Base-by-base conservation (phyloP, 2,888 invertebrate species). In the Dyspetes luteomarginatus region DNA sequence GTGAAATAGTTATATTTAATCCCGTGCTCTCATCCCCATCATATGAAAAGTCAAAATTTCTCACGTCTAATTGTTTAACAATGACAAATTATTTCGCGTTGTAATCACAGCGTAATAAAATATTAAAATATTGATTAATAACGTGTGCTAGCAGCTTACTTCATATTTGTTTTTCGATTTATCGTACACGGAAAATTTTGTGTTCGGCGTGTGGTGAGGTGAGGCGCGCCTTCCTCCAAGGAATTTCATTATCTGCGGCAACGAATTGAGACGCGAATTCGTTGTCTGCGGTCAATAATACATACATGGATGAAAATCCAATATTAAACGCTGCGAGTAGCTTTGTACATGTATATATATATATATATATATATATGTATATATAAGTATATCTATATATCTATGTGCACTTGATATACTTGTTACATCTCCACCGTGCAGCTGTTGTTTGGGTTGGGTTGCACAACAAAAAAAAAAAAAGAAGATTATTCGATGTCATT, bases 241-340 rank as follows among this genome's bases (percentile, higher is more conserved):
- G 7, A 56, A 43, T 17, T 26, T 71, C 74, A 50, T 83, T 78
- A 74, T 84, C 82, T n/a, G n/a, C n/a, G n/a, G n/a, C n/a, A n/a
- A n/a, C n/a, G n/a, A n/a, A n/a, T n/a, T n/a, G n/a, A n/a, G n/a
- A n/a, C n/a, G n/a, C n/a, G n/a, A n/a, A n/a, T n/a, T 71, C 74
- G 55, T 83, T 78, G 72, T 84, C 82, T 69, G 81, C 74, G 83
- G 81, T 82, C 78, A 64, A 84, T 84, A n/a, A n/a, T n/a, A n/a
- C n/a, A n/a, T n/a, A n/a, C n/a, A n/a, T n/a, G n/a, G n/a, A n/a
- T n/a, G n/a, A n/a, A n/a, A n/a, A n/a, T n/a, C n/a, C n/a, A n/a
- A 36, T 12, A 12, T 36, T 36, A 36, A 36, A 12, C 12, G 12
- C 9, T 36, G 12, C 36, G 36, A 80, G 64, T 48, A 69, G 60